Evolutionary conservation across 2,113 vertebrate species (phyloP).

Genomic region (Pagrus major): DNA sequence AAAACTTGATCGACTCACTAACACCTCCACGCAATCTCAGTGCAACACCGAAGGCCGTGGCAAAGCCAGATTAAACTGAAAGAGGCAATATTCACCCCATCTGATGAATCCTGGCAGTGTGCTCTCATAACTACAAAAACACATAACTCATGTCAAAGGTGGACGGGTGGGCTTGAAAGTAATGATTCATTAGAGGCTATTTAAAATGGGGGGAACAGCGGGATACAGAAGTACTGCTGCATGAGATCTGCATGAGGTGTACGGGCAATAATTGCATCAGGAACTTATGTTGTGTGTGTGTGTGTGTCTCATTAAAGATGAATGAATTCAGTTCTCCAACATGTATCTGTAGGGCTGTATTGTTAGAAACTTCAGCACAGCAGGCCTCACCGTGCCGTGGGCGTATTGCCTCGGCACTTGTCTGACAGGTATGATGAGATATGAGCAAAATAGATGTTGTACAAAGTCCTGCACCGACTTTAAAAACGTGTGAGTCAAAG

Average conservation of each 20-base stretch:
- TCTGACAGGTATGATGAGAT: conserved; percentile 25
- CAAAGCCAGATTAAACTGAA: conserved; percentile 35
- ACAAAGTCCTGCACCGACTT: conserved; percentile 14
- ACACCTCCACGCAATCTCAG: conserved; percentile 36
- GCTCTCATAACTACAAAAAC: conserved; percentile 18
- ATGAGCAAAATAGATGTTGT: conserved; percentile 7
- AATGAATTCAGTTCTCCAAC: conserved; percentile 17
- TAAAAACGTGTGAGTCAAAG: background rate
- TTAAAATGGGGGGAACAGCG: conserved; percentile 64
- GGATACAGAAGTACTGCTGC: conserved; percentile 47
- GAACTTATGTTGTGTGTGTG: conserved; percentile 32
- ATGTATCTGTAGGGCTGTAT: conserved; percentile 23
- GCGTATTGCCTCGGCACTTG: background rate
- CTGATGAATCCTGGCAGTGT: conserved; percentile 52
- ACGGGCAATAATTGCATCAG: conserved; percentile 74
- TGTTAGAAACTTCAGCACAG: conserved; percentile 42
- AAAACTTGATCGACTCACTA: conserved; percentile 1
- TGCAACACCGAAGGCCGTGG: conserved; percentile 24
- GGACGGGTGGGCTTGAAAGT: conserved; percentile 45
- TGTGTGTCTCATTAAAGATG: conserved; percentile 22
- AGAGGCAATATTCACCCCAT: conserved; percentile 51
- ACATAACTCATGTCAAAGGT: conserved; percentile 66
- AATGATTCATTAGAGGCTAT: conserved; percentile 62
- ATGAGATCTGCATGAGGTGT: conserved; percentile 67
- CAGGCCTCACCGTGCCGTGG: conserved; percentile 11